phyloP scores from a whole-genome alignment of 2,888 invertebrate species.

The Epinotia ramella region DNA sequence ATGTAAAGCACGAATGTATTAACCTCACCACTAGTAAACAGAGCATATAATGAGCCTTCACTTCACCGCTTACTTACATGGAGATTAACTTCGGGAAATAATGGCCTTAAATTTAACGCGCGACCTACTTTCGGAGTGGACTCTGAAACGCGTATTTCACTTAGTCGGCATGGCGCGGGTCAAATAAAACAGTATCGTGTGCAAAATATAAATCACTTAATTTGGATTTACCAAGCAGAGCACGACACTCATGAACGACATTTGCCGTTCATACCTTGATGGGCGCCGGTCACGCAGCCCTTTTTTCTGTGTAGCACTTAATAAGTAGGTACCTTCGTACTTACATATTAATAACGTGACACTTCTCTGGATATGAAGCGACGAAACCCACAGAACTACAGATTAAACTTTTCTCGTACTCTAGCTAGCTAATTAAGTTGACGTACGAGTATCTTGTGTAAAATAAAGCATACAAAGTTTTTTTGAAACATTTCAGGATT shows the following conservation, averaged over 20 bases:
- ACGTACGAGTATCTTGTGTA: neutral
- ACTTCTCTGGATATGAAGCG: neutral
- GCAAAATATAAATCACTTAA: constrained; percentile 38
- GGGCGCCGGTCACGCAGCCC: constrained; percentile 22
- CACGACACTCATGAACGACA: constrained; percentile 34
- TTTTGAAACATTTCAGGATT: neutral
- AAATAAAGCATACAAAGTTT: neutral
- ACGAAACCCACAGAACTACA: neutral
- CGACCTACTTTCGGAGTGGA: constrained; percentile 40
- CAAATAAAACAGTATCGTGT: constrained; percentile 22
- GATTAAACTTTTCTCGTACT: neutral
- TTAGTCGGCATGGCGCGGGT: constrained; percentile 32
- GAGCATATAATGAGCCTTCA: constrained; percentile 44
- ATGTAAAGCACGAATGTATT: constrained; percentile 45
- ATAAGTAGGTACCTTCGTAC: neutral
- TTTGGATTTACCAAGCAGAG: constrained; percentile 34
- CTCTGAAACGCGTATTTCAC: constrained; percentile 29
- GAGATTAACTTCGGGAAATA: constrained; percentile 58
- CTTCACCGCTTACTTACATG: constrained; percentile 46
- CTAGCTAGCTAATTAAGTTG: neutral
- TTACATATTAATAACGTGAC: constrained; percentile 12
- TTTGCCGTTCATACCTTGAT: constrained; percentile 10
- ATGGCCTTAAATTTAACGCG: constrained; percentile 57
- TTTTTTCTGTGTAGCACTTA: neutral
- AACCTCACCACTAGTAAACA: constrained; percentile 56